phyloP scores from a whole-genome alignment of 2,113 vertebrate genomes.

The Eidolon helvum region DNA sequence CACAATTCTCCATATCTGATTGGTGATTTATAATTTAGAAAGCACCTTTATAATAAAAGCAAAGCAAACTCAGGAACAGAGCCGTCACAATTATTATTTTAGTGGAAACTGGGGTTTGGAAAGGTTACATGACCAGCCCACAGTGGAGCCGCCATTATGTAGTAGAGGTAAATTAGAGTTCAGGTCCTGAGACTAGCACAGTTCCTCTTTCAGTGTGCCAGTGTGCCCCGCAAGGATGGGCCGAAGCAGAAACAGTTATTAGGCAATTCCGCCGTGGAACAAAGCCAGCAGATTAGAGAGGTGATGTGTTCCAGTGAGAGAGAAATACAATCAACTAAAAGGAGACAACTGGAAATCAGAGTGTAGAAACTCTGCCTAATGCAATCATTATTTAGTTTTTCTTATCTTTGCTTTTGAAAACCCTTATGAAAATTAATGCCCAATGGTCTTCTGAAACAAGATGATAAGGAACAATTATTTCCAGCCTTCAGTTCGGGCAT shows the following conservation, averaged over 20 bases:
- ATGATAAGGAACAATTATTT: neutral
- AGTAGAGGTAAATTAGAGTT: neutral
- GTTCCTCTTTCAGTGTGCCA: neutral
- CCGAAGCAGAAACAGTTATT: neutral
- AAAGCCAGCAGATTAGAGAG: neutral
- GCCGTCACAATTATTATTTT: neutral
- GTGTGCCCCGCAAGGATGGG: neutral
- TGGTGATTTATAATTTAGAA: neutral
- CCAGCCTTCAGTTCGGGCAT: neutral
- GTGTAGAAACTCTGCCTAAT: neutral
- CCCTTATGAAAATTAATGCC: neutral
- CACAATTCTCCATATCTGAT: neutral
- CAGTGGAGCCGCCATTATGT: accelerated
- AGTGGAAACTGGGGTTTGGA: neutral
- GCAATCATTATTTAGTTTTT: neutral
- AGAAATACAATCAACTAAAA: neutral
- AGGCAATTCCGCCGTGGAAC: neutral
- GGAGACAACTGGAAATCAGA: neutral
- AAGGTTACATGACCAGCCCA: neutral
- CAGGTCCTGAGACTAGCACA: neutral
- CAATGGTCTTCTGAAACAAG: neutral
- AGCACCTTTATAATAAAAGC: neutral
- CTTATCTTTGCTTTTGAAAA: constrained; percentile 26
- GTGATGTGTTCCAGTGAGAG: neutral
- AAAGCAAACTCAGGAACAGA: neutral